phyloP scores from a whole-genome alignment of 1,140 invertebrate species.

The Pseudomyrmex dendroicus region DNA sequence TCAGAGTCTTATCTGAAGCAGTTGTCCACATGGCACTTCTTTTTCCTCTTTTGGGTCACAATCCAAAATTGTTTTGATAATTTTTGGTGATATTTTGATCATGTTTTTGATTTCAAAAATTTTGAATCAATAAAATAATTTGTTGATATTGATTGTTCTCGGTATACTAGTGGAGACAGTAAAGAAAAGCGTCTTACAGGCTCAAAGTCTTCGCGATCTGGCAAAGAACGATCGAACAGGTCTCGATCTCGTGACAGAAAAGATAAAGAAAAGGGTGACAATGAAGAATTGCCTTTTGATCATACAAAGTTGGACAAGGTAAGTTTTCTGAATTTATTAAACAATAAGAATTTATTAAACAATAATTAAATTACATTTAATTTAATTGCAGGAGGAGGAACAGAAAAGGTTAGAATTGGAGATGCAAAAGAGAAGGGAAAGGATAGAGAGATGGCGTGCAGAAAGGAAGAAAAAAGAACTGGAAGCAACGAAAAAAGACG shows the following conservation, averaged over 20 bases:
- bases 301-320: conserved; percentile 91
- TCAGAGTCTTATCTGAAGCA: conserved; percentile 12
- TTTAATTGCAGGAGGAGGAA: conserved; percentile 89
- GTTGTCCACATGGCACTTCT: neutral
- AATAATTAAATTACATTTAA: conserved; percentile 43
- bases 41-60: neutral
- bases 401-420: conserved; percentile 96
- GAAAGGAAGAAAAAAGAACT: conserved; percentile 93
- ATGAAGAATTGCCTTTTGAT: conserved; percentile 88
- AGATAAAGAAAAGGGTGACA: conserved; percentile 86
- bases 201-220: conserved; percentile 83
- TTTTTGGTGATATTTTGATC: too few relatives aligned
- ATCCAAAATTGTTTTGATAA: conserved; percentile 2
- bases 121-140: conserved; percentile 53
- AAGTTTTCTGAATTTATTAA: conserved; percentile 51
- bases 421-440: conserved; percentile 97
- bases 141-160: conserved; percentile 75
- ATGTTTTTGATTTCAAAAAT: neutral
- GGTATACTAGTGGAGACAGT: conserved; percentile 83
- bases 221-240: conserved; percentile 82
- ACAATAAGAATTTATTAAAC: too few relatives aligned
- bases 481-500: conserved; percentile 91
- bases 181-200: conserved; percentile 85
- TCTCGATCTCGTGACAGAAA: conserved; percentile 81
- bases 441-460: conserved; percentile 84